These are phyloP conservation scores for Eilema caniola DNA, from an alignment of 2,888 invertebrate genomes.

Conservation along the genomic window DNA sequence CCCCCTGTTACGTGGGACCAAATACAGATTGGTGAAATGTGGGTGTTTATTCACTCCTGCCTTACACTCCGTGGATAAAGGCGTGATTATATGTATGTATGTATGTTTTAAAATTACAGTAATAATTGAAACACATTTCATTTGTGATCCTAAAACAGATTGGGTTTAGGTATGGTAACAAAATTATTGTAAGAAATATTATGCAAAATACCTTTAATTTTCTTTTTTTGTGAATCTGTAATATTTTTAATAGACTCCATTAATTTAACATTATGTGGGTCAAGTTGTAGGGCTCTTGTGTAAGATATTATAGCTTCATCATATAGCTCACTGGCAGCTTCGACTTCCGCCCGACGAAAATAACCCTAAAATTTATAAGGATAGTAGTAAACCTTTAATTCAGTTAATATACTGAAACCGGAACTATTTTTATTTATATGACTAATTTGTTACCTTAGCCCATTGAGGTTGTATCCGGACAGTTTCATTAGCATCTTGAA, in stretches of 20 bases:
- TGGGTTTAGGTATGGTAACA: too few species aligned
- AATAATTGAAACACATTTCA: too few species aligned
- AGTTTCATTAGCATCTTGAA: conserved; percentile 92
- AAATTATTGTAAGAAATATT: not conserved
- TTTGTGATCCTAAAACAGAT: not conserved
- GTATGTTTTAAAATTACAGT: too few species aligned
- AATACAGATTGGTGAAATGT: too few species aligned
- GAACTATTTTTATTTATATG: not conserved
- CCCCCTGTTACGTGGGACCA: too few species aligned
- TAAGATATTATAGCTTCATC: conserved; percentile 90
- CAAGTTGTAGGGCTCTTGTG: conserved; percentile 88
- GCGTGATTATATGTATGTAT: too few species aligned
- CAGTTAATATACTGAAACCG: not conserved
- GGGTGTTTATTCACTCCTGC: too few species aligned
- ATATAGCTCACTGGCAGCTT: conserved; percentile 89
- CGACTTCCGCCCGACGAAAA: conserved; percentile 91
- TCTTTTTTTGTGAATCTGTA: conserved; percentile 87
- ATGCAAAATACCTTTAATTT: conserved; percentile 84
- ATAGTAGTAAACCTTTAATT: not conserved
- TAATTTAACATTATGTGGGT: conserved; percentile 89
- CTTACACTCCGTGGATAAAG: too few species aligned
- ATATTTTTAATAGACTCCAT: conserved; percentile 88
- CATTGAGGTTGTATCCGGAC: conserved; percentile 91
- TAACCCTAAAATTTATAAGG: conserved; percentile 86
- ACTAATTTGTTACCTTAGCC: conserved; percentile 89